Evolutionary conservation across 2,113 vertebrate genomes (phyloP).

Genomic region (Neolamprologus caudopunctatus): DNA sequence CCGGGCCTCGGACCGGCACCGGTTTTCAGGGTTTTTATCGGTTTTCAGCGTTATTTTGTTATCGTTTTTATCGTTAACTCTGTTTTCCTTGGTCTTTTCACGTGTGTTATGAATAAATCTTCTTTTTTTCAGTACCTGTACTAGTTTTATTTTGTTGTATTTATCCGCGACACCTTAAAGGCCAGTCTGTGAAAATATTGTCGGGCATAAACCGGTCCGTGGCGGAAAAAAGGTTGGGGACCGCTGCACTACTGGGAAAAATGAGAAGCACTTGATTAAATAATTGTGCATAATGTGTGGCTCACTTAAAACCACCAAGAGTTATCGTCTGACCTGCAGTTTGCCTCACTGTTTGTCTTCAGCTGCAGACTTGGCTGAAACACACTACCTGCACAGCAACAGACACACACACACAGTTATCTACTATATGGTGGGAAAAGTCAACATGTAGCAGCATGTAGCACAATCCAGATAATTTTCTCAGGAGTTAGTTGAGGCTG

Average conservation of each 20-base stretch:
- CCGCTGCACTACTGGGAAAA: neutral
- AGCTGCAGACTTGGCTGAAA: neutral
- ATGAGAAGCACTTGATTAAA: neutral
- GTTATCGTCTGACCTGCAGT: neutral
- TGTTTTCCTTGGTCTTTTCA: no score
- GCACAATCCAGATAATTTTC: neutral
- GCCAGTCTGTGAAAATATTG: no score
- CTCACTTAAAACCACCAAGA: neutral
- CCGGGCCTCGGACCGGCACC: neutral
- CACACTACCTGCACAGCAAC: neutral
- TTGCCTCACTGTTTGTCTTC: neutral
- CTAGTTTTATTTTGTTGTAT: no score
- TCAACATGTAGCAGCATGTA: neutral
- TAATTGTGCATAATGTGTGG: neutral
- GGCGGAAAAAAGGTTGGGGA: no score
- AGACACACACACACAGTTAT: neutral
- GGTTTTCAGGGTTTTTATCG: neutral
- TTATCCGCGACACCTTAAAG: no score
- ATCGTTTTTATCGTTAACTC: no score
- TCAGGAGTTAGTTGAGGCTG: neutral
- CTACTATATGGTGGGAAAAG: neutral
- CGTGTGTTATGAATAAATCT: no score
- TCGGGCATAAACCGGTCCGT: no score
- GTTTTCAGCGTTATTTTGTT: accelerated
- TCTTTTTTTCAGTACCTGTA: no score